phyloP scores from a whole-genome alignment of 2,888 invertebrate genomes.

The Ctenicera cuprea region DNA sequence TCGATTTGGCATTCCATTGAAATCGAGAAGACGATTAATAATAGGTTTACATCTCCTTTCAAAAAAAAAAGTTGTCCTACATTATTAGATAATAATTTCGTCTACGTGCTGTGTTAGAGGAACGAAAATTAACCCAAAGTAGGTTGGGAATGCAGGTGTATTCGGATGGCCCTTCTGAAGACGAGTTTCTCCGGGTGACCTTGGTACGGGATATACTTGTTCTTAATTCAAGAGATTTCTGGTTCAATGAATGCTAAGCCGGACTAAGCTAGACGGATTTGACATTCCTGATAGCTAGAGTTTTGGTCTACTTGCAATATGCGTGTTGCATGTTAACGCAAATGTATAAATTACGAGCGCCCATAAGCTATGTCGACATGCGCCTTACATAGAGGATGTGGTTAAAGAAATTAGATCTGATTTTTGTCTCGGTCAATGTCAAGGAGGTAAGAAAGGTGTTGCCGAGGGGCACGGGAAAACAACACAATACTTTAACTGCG shows the following conservation, averaged over 20 bases:
- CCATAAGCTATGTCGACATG: constrained; percentile 62
- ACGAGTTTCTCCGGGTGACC: constrained; percentile 57
- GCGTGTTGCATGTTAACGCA: constrained; percentile 63
- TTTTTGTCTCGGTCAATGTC: constrained; percentile 67
- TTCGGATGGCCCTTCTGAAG: constrained; percentile 41
- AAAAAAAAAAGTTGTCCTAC: constrained; percentile 25
- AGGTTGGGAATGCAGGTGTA: constrained; percentile 37
- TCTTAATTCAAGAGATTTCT: constrained; percentile 36
- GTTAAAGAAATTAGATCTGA: constrained; percentile 66
- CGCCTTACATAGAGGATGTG: constrained; percentile 60
- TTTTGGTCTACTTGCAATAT: constrained; percentile 68
- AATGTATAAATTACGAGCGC: constrained; percentile 51
- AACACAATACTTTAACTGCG: constrained; percentile 45
- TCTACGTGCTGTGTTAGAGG: neutral
- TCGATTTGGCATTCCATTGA: constrained; percentile 59
- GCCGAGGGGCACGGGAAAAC: constrained; percentile 38
- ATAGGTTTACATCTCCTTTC: constrained; percentile 34
- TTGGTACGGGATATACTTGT: constrained; percentile 59
- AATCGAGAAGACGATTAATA: constrained; percentile 54
- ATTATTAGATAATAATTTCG: constrained; percentile 25
- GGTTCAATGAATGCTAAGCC: too few relatives aligned
- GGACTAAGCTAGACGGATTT: neutral
- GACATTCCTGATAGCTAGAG: constrained; percentile 48
- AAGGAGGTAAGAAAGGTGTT: constrained; percentile 54
- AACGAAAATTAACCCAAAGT: constrained; percentile 4